Evolutionary conservation across 1,140 invertebrate species (phyloP).

Genomic region (Coenobita brevimanus): DNA sequence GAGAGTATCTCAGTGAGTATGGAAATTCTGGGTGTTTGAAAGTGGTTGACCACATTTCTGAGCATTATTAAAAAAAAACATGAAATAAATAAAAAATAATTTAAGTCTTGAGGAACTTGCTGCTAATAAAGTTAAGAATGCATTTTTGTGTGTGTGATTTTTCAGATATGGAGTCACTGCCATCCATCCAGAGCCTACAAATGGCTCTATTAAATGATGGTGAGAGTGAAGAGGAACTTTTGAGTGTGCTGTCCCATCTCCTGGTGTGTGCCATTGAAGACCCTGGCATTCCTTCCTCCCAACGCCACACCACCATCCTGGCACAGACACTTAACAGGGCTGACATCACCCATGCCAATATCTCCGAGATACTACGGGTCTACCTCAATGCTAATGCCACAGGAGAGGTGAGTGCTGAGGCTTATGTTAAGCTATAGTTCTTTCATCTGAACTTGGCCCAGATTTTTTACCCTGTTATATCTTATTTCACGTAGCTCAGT

Average conservation of each 20-base stretch:
- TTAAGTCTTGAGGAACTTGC: too few relatives aligned
- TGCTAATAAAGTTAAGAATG: too few relatives aligned
- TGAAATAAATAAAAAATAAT: too few relatives aligned
- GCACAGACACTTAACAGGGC: conserved; percentile 93
- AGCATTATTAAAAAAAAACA: too few relatives aligned
- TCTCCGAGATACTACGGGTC: conserved; percentile 93
- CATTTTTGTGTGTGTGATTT: too few relatives aligned
- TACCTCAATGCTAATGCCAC: conserved; percentile 91
- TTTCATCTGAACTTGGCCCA: too few relatives aligned
- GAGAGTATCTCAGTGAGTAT: too few relatives aligned
- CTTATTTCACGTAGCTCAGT: too few relatives aligned
- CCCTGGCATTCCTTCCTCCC: conserved; percentile 92
- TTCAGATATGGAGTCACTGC: conserved; percentile 89
- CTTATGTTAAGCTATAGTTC: too few relatives aligned
- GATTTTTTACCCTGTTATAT: too few relatives aligned
- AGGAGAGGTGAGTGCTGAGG: conserved; percentile 83
- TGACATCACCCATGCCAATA: conserved; percentile 91
- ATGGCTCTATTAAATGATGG: conserved; percentile 87
- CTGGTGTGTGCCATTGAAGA: conserved; percentile 94
- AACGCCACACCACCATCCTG: conserved; percentile 87
- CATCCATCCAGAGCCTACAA: conserved; percentile 89
- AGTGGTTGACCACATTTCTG: too few relatives aligned
- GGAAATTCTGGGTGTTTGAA: too few relatives aligned
- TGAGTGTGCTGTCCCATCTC: conserved; percentile 91
- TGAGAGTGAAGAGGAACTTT: conserved; percentile 89